Evolutionary conservation across 2,797 vertebrate genomes (phyloP), one percentile per base, ranked within the genome.

Genomic region (Pyrrhura leucotis): DNA sequence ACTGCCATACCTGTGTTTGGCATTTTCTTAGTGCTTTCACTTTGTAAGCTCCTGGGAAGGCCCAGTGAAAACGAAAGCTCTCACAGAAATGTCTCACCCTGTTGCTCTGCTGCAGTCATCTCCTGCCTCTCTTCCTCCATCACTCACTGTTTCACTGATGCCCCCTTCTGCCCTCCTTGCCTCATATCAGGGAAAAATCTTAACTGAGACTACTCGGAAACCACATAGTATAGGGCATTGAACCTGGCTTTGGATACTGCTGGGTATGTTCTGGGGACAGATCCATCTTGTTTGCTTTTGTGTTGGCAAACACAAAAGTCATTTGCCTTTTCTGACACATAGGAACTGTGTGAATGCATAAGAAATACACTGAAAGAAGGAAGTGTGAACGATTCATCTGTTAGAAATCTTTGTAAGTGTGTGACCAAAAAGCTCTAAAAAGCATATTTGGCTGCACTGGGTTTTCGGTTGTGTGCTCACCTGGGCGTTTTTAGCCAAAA

Each of bases 91-190:
- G 4, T 20, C 20, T 47, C 0, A 3, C 21, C 45, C 28, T 8
- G 26, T 7, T 10, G 25, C 35, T 35, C 3, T 0, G 58, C 75
- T 29, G 62, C 74, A 8, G 16, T 20, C 10, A 3, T 7, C 37
- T 12, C 48, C 53, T 26, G 22, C 7, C 28, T 59, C 47, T 35
- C 45, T 35, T 10, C 15, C 59, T 14, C 50, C 53, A 7, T 7
- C 28, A 10, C 86, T 92, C 87, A 5, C 94, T 22, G 90, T 50
- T 95, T 88, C 94, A 44, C 94, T 86, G 93, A 81, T 97, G 95
- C 93, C 95, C 94, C 91, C 94, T 97, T 95, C 95, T 93, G 95
- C 94, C 76, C 71, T 95, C 50, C 53, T 23, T 35, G 83, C 71
- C 47, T 95, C 85, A 71, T 40, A 84, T 28, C 91, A 78, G 31